phyloP scores from a whole-genome alignment of 2,113 vertebrate genomes.

The Spea bombifrons region DNA sequence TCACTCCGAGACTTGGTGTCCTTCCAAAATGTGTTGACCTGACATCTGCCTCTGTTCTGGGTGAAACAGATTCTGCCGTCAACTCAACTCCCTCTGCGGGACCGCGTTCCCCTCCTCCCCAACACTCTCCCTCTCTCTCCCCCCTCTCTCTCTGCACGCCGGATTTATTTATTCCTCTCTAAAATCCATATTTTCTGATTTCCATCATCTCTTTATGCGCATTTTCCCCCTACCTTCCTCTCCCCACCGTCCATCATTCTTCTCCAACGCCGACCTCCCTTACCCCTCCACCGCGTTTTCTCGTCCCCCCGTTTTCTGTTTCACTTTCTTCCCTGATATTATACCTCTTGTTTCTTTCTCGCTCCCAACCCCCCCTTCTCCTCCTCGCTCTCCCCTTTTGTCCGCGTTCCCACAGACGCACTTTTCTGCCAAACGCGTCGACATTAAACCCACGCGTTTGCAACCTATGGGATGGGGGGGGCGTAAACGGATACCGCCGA shows the following conservation, averaged over 20 bases:
- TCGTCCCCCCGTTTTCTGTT: neutral
- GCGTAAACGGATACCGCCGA: slow-evolving; percentile 31
- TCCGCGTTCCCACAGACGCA: slow-evolving; percentile 29
- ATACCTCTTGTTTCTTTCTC: neutral
- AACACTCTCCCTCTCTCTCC: neutral
- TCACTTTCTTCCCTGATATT: slow-evolving; percentile 13
- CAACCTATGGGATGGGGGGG: slow-evolving; percentile 18
- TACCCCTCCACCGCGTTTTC: neutral
- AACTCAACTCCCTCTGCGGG: slow-evolving; percentile 39
- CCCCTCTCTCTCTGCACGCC: neutral
- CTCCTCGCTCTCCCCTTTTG: slow-evolving; percentile 14
- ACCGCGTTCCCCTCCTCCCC: slow-evolving; percentile 27
- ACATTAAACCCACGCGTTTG: slow-evolving; percentile 40
- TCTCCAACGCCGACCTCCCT: neutral
- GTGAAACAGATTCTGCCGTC: slow-evolving; percentile 48
- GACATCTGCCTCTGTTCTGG: slow-evolving; percentile 46
- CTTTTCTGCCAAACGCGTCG: slow-evolving; percentile 43
- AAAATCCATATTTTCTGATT: slow-evolving; percentile 7
- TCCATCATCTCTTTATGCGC: neutral
- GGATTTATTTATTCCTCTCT: neutral
- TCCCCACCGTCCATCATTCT: neutral
- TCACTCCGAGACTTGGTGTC: slow-evolving; percentile 45
- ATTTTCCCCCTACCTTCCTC: neutral
- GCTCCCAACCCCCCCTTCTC: neutral
- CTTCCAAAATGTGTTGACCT: slow-evolving; percentile 43